Evolutionary conservation across 2,888 invertebrate genomes (phyloP).

Genomic region (Limnephilus rhombicus): DNA sequence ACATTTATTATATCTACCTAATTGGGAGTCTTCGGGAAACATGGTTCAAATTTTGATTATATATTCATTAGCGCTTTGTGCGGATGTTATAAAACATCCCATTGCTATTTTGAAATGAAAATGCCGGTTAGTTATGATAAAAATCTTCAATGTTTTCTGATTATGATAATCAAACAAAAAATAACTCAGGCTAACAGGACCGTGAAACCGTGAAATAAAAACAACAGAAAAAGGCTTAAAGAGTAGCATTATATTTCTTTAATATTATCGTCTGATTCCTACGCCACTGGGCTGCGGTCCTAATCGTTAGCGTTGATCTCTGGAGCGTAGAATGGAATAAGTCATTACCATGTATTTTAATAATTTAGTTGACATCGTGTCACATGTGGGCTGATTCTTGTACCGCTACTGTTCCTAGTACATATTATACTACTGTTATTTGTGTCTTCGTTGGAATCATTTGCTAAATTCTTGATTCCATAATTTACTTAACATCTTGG

Average conservation of each 20-base stretch:
- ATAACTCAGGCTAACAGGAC: conserved; percentile 5
- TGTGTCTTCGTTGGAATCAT: background rate
- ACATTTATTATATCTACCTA: background rate
- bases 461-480: background rate
- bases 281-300: conserved; percentile 10
- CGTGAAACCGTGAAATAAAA: conserved; percentile 11
- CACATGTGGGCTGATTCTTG: conserved; percentile 35
- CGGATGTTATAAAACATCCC: background rate
- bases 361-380: conserved; percentile 59
- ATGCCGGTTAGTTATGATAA: background rate
- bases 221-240: background rate
- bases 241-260: background rate
- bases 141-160: conserved; percentile 4
- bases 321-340: conserved; percentile 53
- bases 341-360: conserved; percentile 59
- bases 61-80: background rate
- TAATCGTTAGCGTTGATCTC: conserved; percentile 42
- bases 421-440: background rate
- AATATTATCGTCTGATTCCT: background rate
- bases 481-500: too few species aligned
- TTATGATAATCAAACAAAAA: background rate
- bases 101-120: background rate
- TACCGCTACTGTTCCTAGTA: conserved; percentile 10
- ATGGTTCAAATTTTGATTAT: background rate
- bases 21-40: too few species aligned